Evolutionary conservation across 1,140 invertebrate genomes (phyloP).

Genomic region (Drosophila simulans): DNA sequence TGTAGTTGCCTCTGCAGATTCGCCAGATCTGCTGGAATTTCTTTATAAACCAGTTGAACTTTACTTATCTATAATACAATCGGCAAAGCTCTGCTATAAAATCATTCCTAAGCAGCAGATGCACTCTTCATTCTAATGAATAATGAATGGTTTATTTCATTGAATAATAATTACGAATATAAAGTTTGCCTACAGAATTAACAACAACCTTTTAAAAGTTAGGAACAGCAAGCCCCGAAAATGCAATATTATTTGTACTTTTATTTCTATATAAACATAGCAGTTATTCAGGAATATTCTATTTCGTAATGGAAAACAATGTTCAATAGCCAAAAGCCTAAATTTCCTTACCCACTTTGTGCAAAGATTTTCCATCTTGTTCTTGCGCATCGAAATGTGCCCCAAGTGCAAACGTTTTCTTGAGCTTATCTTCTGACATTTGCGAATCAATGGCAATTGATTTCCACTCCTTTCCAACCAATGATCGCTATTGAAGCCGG

Average conservation of each 20-base stretch:
- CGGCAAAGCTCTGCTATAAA: neutral
- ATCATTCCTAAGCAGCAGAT: neutral
- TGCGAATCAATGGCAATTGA: conserved; percentile 23
- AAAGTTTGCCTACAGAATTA: no score
- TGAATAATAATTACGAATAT: no score
- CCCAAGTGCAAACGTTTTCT: neutral
- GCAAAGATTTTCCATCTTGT: no score
- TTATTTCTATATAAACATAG: no score
- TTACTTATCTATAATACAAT: neutral
- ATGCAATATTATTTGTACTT: no score
- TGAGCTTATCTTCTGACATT: conserved; percentile 1
- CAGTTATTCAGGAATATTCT: no score
- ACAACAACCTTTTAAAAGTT: no score
- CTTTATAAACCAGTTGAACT: neutral
- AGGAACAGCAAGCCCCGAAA: no score
- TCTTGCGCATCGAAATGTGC: no score
- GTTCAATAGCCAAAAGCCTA: no score
- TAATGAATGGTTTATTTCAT: neutral
- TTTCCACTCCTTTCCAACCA: conserved; percentile 2
- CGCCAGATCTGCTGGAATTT: neutral
- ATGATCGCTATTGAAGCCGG: conserved; percentile 17
- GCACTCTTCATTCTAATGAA: neutral
- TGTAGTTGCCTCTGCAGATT: neutral
- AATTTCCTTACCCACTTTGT: neutral
- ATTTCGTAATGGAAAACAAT: no score